Evolutionary conservation across 2,888 invertebrate species (phyloP).

Genomic region (Therioaphis trifolii): DNA sequence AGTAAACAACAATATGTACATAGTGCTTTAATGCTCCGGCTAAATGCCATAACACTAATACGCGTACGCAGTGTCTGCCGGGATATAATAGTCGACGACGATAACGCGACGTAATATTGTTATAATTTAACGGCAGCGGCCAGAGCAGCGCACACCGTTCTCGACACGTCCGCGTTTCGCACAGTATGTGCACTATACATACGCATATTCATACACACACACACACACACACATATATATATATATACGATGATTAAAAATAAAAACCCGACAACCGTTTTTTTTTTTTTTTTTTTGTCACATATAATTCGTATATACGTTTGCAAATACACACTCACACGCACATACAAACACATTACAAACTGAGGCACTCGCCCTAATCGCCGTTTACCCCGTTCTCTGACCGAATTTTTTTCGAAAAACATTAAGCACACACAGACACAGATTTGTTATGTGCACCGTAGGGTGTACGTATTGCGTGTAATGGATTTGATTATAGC

Average conservation of each 20-base stretch:
- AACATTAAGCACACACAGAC: neutral
- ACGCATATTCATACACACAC: too few relatives aligned
- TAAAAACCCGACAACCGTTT: neutral
- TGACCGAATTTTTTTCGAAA: neutral
- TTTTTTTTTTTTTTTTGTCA: neutral
- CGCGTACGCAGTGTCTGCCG: neutral
- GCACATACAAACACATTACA: too few relatives aligned
- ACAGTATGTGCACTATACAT: too few relatives aligned
- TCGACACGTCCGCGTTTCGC: neutral
- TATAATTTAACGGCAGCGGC: neutral
- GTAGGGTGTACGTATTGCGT: neutral
- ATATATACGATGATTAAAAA: constrained; percentile 1
- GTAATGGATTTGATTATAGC: neutral
- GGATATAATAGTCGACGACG: neutral
- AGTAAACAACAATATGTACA: neutral
- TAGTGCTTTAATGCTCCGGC: neutral
- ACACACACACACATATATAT: too few relatives aligned
- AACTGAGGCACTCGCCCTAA: neutral
- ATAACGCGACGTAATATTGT: neutral
- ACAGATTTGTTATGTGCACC: neutral
- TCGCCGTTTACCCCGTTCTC: constrained; percentile 2
- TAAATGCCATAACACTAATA: neutral
- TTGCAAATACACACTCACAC: too few relatives aligned
- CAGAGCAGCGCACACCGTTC: neutral
- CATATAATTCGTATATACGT: neutral